Evolutionary conservation across 2,113 vertebrate species (phyloP), one percentile per base, ranked within the genome.

Genomic region (Brevimyrus niger): DNA sequence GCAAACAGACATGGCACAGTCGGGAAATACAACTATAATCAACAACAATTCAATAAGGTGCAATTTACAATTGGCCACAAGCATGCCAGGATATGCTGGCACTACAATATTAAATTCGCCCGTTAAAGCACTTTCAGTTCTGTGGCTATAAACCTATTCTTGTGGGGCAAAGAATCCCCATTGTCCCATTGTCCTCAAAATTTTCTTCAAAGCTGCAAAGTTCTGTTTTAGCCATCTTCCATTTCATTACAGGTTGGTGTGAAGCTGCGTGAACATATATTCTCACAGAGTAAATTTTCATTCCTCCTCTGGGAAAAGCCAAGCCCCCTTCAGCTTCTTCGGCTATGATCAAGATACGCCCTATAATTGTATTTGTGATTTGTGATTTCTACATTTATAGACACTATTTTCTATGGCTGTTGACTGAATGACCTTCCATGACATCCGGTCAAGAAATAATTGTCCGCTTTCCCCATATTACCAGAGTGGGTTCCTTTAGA

Each of bases 261-360:
- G 46, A 86, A 86, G 23, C 13, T n/a, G 85, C 17, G 48, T 87
- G 85, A 86, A 84, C 44, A 86, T 86, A 19, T 55, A 38, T 87
- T 87, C n/a, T 27, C 13, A 51, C 47, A 53, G 50, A 87, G 48
- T 35, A 87, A 35, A 13, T 53, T 31, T 53, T 35, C 82, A 84
- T 47, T 84, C 21, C 44, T n/a, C 82, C 82, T 84, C 23, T 47
- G 38, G 82, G 82, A 44, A 47, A 44, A 46, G 21, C 11, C 7
- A 50, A 13, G 9, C 46, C 44, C 50, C 11, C 10, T 27, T 31
- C 46, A 86, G 46, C 4, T 31, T 86, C 44, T 53, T 44, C 31
- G 2, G 35, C 73, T 38, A 80, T 80, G 73, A 80, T 80, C 73
- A 80, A 15, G 35, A 38, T 42, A 46, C 3, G 3, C 23, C 44